Evolutionary conservation across 2,888 invertebrate genomes (phyloP), one percentile per base, ranked within the genome.

Genomic region (Eustalomyia histrio): DNA sequence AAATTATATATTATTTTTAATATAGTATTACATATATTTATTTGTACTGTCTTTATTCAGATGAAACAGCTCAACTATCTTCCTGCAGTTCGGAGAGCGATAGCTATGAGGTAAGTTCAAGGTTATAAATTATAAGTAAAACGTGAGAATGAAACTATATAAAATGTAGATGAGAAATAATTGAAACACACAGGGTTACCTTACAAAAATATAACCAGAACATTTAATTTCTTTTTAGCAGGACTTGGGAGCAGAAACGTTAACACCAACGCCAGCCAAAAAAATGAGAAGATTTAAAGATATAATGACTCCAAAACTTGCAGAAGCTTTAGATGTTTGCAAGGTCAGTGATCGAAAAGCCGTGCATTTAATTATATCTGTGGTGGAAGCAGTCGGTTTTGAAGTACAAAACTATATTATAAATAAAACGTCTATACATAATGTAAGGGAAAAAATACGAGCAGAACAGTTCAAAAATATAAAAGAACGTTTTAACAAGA

Each of bases 271-370:
- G 16, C 64, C 64, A 64, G 64, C 47, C 50, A 63, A 64, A 64
- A 64, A 64, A 64, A 64, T 50, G n/a, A 50, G 63, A 72, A 61
- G 72, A 61, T 72, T 61, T 61, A 18, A 72, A 72, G 35, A 72
- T 61, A 72, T 72, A 63, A 60, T 60, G 60, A 71, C 69, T 71
- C 69, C 60, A 71, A 33, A 33, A 33, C 8, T 33, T 33, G 33
- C 33, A 33, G 33, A 4, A 4, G 33, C 33, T 33, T 33, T 33
- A 33, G 8, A 33, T 63, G 68, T n/a, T n/a, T n/a, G n/a, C n/a
- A n/a, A n/a, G n/a, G n/a, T n/a, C n/a, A n/a, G n/a, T n/a, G n/a
- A n/a, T n/a, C n/a, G n/a, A 67, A 53, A 65, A 67, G 55, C 55
- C 18, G 53, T 67, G 52, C 53, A 55, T 17, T 53, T 69, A 58